Evolutionary conservation across 2,113 vertebrate genomes (phyloP).

Genomic region (Rhodinocichla rosea): DNA sequence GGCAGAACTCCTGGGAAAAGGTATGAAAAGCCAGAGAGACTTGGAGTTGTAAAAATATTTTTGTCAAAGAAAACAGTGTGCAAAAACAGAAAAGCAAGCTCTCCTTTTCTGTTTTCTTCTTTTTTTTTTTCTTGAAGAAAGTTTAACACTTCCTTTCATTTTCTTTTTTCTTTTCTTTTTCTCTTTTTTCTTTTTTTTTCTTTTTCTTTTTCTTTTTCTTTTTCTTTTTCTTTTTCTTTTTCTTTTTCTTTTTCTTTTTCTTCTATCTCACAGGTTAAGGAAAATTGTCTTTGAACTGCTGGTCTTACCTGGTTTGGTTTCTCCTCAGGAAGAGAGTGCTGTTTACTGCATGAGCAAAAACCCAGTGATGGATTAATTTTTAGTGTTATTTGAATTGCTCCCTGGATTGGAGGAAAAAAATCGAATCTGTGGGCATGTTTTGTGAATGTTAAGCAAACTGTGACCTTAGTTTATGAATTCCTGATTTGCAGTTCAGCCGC

Average conservation of each 20-base stretch:
- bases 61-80: background rate
- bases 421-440: background rate
- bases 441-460: constrained; percentile 20
- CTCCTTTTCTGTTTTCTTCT: background rate
- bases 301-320: background rate
- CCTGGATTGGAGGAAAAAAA: background rate
- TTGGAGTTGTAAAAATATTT: background rate
- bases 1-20: background rate
- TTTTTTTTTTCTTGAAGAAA: background rate
- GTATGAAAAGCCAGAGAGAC: background rate
- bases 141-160: background rate
- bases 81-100: background rate
- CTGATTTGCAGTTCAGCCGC: background rate
- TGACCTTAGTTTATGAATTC: constrained; percentile 3
- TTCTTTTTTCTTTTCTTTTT: rapidly evolving
- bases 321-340: background rate
- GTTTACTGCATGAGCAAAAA: constrained; percentile 1
- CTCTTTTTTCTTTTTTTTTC: rapidly evolving
- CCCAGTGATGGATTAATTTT: background rate
- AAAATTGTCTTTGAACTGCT: background rate
- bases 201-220: background rate
- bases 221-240: background rate
- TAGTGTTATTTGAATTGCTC: background rate
- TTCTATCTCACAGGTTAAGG: background rate
- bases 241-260: background rate